Conservation (phyloP, 2,113 vertebrate species). For the Aegithalos caudatus region DNA sequence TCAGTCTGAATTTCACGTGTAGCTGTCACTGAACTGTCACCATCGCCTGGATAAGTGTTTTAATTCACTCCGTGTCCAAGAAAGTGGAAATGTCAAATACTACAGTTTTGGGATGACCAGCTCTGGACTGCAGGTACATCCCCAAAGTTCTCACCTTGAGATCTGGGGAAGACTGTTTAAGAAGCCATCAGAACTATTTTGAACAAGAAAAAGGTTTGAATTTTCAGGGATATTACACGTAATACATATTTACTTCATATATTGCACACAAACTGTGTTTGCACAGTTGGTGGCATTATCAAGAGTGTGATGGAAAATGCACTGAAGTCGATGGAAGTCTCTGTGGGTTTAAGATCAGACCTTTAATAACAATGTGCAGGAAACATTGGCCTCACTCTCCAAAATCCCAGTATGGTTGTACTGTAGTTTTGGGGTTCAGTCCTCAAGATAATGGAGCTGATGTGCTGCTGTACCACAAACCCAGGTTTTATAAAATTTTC, state of each 20-base stretch:
- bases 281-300: background rate
- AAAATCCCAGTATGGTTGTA: background rate
- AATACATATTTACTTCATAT: background rate
- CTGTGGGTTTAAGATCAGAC: background rate
- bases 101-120: background rate
- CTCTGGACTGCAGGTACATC: background rate
- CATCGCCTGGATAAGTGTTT: background rate
- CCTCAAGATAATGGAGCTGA: background rate
- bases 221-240: background rate
- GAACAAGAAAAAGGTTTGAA: background rate
- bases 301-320: background rate
- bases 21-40: background rate
- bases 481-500: background rate
- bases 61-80: background rate
- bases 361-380: background rate
- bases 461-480: background rate
- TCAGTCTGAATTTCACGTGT: background rate
- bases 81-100: background rate
- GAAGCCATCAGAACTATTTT: background rate
- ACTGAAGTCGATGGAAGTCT: background rate
- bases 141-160: background rate
- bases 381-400: background rate
- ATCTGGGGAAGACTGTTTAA: background rate
- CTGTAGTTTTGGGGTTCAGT: background rate
- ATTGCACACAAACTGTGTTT: background rate